phyloP scores from a whole-genome alignment of 1,140 invertebrate species.

The Bombus impatiens region DNA sequence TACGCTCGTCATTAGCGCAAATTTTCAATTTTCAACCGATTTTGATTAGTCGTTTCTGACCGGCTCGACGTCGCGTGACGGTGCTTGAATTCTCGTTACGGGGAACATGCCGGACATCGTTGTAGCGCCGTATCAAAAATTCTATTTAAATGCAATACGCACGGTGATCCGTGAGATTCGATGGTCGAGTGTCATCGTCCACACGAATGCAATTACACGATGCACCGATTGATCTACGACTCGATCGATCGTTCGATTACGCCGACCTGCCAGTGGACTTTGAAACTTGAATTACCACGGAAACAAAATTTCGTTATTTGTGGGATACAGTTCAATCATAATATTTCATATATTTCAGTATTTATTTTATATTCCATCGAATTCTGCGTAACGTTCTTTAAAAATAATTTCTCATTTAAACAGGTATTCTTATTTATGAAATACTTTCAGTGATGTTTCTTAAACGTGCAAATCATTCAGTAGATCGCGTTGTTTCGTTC shows the following conservation, averaged over 20 bases:
- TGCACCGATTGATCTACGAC: constrained; percentile 60
- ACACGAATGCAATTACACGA: constrained; percentile 75
- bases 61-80: background rate
- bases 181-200: constrained; percentile 44
- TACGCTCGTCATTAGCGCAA: constrained; percentile 18
- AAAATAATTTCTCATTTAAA: background rate
- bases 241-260: constrained; percentile 58
- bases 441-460: background rate
- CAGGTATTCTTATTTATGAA: background rate
- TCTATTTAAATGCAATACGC: constrained; percentile 63
- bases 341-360: background rate
- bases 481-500: background rate
- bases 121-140: constrained; percentile 46
- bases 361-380: background rate
- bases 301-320: constrained; percentile 12
- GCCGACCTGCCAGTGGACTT: background rate
- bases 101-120: background rate
- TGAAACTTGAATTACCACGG: background rate
- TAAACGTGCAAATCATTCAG: background rate
- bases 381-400: background rate
- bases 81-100: constrained; percentile 29
- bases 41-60: constrained; percentile 13
- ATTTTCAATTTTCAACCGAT: constrained; percentile 41
- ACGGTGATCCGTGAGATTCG: constrained; percentile 46
- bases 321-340: background rate